A percentile compares a stretch with the other conserved stretches of the same genome.
phyloP scores from a whole-genome alignment of 2,888 invertebrate species.

The Pollenia griseotomentosa region DNA sequence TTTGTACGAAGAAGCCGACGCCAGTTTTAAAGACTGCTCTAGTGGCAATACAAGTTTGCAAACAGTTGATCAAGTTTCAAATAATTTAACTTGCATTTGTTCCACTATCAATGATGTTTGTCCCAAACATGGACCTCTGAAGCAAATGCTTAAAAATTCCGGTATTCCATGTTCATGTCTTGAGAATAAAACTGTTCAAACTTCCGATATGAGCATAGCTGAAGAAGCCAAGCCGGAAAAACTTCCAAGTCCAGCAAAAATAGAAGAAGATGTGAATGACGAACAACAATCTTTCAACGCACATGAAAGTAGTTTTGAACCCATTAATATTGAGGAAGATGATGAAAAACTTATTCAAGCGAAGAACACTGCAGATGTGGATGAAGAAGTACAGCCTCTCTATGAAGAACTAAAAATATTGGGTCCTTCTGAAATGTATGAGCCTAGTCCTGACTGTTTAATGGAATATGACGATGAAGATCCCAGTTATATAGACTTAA shows the following conservation, averaged over 20 bases:
- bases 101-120: background rate
- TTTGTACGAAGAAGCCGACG: background rate
- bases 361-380: background rate
- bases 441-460: background rate
- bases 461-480: conserved; percentile 32
- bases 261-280: conserved; percentile 8
- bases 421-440: background rate
- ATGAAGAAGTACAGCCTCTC: background rate
- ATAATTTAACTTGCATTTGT: conserved; percentile 9
- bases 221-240: background rate
- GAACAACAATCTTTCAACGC: background rate
- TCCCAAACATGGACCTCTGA: conserved; percentile 15
- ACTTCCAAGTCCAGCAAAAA: too few species aligned
- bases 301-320: background rate
- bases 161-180: background rate
- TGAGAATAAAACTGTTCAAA: too few species aligned
- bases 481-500: background rate
- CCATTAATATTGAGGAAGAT: background rate
- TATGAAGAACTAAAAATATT: background rate
- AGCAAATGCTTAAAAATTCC: background rate
- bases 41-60: background rate
- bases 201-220: background rate
- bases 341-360: background rate
- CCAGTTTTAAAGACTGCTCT: conserved; percentile 12
- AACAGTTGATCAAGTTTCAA: background rate